Evolutionary conservation across 2,113 vertebrate genomes (phyloP).

Genomic region (Eclectus roratus): DNA sequence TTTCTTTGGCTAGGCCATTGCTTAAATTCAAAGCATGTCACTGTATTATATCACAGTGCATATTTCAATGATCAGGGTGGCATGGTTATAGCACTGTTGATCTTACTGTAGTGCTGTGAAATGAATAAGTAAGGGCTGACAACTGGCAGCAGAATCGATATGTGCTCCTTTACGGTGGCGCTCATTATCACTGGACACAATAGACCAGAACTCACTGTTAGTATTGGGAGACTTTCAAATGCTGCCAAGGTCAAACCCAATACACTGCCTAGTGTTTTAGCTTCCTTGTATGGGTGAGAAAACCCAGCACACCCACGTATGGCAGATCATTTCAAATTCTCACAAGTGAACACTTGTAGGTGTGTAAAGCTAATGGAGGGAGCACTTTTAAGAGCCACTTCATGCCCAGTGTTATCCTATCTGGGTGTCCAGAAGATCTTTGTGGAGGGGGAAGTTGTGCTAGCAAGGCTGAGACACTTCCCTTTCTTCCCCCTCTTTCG

Average conservation of each 20-base stretch:
- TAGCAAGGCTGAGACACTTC: neutral
- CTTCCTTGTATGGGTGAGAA: neutral
- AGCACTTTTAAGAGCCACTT: neutral
- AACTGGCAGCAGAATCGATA: slow-evolving; percentile 40
- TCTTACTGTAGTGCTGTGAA: slow-evolving; percentile 10
- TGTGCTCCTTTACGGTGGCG: neutral
- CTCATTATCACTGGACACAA: slow-evolving; percentile 30
- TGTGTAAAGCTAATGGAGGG: accelerated
- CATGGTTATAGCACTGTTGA: neutral
- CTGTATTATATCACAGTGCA: neutral
- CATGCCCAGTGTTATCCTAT: accelerated
- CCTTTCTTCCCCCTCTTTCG: accelerated
- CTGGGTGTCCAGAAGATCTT: neutral
- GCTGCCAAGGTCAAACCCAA: slow-evolving; percentile 33
- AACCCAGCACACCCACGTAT: neutral
- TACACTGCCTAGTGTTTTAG: neutral
- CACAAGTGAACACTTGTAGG: accelerated
- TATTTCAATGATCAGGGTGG: neutral
- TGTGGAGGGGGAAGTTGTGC: neutral
- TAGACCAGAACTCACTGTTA: neutral
- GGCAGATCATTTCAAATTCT: neutral
- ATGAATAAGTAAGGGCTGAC: slow-evolving; percentile 44
- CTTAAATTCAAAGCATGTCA: neutral
- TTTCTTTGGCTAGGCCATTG: neutral
- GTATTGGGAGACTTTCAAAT: neutral